Evolutionary conservation across 1,140 invertebrate species (phyloP), one percentile per base, ranked within the genome.

Genomic region (Drosophila busckii): DNA sequence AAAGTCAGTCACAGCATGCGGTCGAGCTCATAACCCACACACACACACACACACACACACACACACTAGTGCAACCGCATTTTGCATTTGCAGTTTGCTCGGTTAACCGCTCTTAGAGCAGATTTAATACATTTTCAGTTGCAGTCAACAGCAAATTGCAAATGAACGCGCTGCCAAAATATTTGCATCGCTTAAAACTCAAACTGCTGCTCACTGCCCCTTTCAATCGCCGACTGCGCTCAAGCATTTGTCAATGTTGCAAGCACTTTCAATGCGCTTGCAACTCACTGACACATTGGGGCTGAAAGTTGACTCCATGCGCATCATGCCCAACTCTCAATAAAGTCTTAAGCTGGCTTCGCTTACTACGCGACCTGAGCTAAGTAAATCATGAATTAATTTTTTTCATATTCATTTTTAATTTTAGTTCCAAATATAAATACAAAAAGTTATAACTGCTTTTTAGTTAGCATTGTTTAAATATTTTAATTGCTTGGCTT

Each of bases 31-130:
- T 38, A 46, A 48, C 28, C 49, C 35, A 46, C 26, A 41, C 54
- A 25, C 45, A 50, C 41, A 56, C 17, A 34, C 37, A 49, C 48
- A 38, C 31, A 20, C 46, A 48, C 12, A 37, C 19, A 49, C 44
- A 26, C 37, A 10, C 41, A 28, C 31, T 46, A 32, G 54, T 26
- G 35, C n/a, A 50, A 58, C 70, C 70, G 40, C 70, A 76, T 70
- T 76, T 70, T 45, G 70, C 71, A 76, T 76, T 78, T 76, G 70
- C 61, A 78, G 71, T 78, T 78, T 78, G 48, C 66, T 76, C 71
- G 70, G 70, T 78, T 76, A 76, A 78, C 70, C 70, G 66, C 70
- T 54, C 70, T 76, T 76, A 66, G 70, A 78, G 70, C 70, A 71
- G 70, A 76, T 78, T 76, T 76, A 70, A 66, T 71, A 66, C 71